Conservation (phyloP, 2,888 invertebrate species). For the Meiosimyza decipiens region DNA sequence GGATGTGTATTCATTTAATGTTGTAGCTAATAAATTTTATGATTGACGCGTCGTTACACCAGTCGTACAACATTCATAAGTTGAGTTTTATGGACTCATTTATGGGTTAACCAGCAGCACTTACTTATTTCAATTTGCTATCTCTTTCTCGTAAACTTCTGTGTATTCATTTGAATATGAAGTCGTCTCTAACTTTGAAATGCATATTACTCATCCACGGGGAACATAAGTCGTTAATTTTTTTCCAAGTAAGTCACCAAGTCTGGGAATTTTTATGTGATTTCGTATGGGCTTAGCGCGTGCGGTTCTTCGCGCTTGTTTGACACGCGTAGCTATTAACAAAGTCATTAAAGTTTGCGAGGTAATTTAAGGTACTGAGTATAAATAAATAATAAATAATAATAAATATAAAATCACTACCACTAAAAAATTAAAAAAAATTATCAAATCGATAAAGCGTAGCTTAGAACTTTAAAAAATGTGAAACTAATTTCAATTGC, state of each 20-base stretch:
- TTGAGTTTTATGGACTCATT: constrained; percentile 33
- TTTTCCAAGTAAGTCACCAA: constrained; percentile 27
- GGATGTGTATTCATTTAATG: not conserved
- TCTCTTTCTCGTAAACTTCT: too few species aligned
- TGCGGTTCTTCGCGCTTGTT: constrained; percentile 24
- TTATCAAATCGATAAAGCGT: too few species aligned
- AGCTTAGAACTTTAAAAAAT: too few species aligned
- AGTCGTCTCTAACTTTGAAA: too few species aligned
- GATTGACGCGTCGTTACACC: constrained; percentile 24
- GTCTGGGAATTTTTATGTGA: constrained; percentile 17
- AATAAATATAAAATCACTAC: too few species aligned
- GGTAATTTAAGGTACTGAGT: constrained; percentile 5
- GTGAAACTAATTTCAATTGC: too few species aligned
- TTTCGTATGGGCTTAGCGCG: constrained; percentile 26
- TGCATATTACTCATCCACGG: constrained; percentile 15
- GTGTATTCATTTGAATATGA: too few species aligned
- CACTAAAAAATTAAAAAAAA: too few species aligned
- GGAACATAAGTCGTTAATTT: not conserved
- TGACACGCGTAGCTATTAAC: constrained; percentile 19
- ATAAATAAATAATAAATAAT: too few species aligned
- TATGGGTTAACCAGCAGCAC: constrained; percentile 27
- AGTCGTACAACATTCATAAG: constrained; percentile 7
- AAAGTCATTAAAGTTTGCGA: constrained; percentile 20
- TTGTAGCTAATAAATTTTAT: constrained; percentile 35
- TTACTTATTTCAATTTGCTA: not conserved